Evolutionary conservation across 1,140 invertebrate genomes (phyloP).

Genomic region (Trichogramma pretiosum): DNA sequence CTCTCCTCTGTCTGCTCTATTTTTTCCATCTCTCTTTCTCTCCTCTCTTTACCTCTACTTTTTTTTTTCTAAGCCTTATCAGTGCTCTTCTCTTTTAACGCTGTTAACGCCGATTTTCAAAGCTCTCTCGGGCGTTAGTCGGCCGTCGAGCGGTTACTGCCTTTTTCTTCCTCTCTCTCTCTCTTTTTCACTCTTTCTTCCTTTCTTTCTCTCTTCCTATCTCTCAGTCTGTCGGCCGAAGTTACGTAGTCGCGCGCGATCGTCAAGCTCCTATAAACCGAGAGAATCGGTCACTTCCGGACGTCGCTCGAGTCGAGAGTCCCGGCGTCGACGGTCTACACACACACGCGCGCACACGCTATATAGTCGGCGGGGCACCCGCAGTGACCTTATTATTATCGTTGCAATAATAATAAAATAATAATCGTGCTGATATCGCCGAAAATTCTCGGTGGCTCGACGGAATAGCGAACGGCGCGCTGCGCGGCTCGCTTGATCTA

Average conservation of each 20-base stretch:
- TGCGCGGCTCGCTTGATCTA: too few relatives aligned
- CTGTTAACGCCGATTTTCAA: too few relatives aligned
- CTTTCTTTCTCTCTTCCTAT: conserved; percentile 20
- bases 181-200: conserved; percentile 16
- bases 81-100: too few relatives aligned
- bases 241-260: conserved; percentile 21
- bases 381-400: too few relatives aligned
- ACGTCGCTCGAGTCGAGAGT: background rate
- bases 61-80: conserved; percentile 8
- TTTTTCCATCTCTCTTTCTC: conserved; percentile 14
- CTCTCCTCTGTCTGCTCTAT: conserved; percentile 18
- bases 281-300: background rate
- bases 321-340: conserved; percentile 5
- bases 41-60: conserved; percentile 8
- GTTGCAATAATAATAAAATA: too few relatives aligned
- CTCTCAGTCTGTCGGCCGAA: conserved; percentile 21
- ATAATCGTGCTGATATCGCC: too few relatives aligned
- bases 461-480: too few relatives aligned
- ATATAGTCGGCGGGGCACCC: too few relatives aligned
- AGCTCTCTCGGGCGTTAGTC: too few relatives aligned
- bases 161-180: conserved; percentile 9
- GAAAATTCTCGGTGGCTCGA: too few relatives aligned
- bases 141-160: too few relatives aligned
- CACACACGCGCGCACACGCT: too few relatives aligned
- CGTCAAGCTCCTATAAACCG: conserved; percentile 15